These are phyloP conservation scores for Erynnis tages DNA, from an alignment of 2,888 invertebrate genomes.

Conservation along the genomic window DNA sequence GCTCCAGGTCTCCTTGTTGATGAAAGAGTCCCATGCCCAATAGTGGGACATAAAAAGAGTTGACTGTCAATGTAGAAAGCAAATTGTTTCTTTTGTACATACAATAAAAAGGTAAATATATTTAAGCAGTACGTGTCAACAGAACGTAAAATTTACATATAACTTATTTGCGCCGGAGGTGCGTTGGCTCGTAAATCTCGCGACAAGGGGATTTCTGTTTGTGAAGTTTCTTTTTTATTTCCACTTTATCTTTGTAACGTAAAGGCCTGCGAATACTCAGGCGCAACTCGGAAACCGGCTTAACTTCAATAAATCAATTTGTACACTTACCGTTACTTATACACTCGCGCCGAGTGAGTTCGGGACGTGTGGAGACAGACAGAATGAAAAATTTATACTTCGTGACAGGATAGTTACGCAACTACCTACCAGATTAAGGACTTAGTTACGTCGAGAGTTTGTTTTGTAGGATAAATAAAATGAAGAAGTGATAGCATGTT, in stretches of 20 bases:
- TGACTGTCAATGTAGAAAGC: constrained; percentile 14
- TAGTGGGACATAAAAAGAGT: too few relatives aligned
- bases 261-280: constrained; percentile 75
- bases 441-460: constrained; percentile 8
- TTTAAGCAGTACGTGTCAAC: constrained; percentile 49
- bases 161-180: constrained; percentile 72
- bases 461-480: background rate
- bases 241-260: constrained; percentile 75
- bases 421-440: constrained; percentile 31
- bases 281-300: constrained; percentile 72
- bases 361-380: constrained; percentile 62
- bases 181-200: constrained; percentile 78
- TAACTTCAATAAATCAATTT: constrained; percentile 82
- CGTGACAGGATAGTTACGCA: constrained; percentile 40
- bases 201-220: constrained; percentile 80
- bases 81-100: constrained; percentile 13
- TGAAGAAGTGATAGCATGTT: background rate
- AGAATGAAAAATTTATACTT: constrained; percentile 53
- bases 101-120: constrained; percentile 27
- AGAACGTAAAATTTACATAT: constrained; percentile 75
- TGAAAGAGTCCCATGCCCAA: too few relatives aligned
- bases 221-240: constrained; percentile 80
- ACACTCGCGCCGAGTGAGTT: constrained; percentile 53
- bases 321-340: constrained; percentile 76
- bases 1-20: too few relatives aligned